These are phyloP conservation scores for Chelonia mydas DNA, from an alignment of 2,797 vertebrate genomes.

Conservation along the genomic window DNA sequence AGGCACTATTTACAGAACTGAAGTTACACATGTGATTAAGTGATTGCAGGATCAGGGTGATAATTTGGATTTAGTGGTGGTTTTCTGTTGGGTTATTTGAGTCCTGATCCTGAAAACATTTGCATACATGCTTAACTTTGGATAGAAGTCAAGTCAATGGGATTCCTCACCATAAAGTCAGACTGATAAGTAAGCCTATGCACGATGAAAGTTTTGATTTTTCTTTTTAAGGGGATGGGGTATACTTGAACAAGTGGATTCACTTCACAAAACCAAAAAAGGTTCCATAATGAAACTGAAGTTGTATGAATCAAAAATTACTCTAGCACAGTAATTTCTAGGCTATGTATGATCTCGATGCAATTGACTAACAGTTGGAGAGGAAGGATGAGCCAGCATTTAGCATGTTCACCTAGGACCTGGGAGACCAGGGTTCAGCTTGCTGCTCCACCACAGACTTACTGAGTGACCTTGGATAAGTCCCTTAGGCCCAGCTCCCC, in stretches of 20 bases:
- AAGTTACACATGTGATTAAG: neutral
- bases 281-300: neutral
- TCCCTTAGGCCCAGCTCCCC: neutral
- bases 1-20: neutral
- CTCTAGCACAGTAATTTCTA: neutral
- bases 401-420: neutral
- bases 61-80: neutral
- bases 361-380: neutral
- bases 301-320: neutral
- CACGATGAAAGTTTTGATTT: neutral
- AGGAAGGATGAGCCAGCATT: neutral
- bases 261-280: neutral
- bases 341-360: neutral
- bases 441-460: neutral
- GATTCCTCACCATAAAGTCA: neutral
- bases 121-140: fast-evolving
- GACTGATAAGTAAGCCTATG: neutral
- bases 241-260: fast-evolving
- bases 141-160: neutral
- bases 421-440: neutral
- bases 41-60: neutral
- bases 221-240: neutral
- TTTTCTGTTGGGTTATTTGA: neutral
- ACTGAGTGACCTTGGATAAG: neutral
- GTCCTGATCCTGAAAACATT: neutral